Evolutionary conservation across 2,888 invertebrate species (phyloP).

Genomic region (Tillus elongatus): DNA sequence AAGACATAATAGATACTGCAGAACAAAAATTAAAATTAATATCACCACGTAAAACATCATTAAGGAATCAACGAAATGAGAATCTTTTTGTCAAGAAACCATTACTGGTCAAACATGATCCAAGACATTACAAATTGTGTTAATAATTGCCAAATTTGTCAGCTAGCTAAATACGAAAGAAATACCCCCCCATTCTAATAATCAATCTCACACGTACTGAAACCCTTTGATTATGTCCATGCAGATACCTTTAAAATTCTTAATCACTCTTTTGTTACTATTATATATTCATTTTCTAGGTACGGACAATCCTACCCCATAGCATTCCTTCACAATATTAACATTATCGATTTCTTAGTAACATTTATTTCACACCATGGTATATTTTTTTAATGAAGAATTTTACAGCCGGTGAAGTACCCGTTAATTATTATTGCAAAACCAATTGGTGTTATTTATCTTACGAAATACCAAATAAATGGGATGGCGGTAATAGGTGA

Average conservation of each 20-base stretch:
- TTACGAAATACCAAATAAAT: neutral
- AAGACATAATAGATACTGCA: too few relatives aligned
- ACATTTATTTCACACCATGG: too few relatives aligned
- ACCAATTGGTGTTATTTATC: too few relatives aligned
- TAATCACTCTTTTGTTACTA: slow-evolving; percentile 5
- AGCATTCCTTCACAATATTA: slow-evolving; percentile 4
- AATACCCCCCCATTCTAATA: slow-evolving; percentile 3
- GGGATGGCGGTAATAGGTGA: slow-evolving; percentile 12
- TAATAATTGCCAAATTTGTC: slow-evolving; percentile 10
- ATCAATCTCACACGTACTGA: slow-evolving; percentile 1
- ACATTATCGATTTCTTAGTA: slow-evolving; percentile 6
- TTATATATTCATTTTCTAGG: too few relatives aligned
- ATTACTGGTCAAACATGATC: too few relatives aligned
- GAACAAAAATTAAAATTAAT: neutral
- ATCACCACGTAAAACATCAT: slow-evolving; percentile 41
- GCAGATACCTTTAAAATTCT: slow-evolving; percentile 7
- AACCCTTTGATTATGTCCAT: too few relatives aligned
- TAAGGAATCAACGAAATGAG: slow-evolving; percentile 31
- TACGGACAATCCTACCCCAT: slow-evolving; percentile 8
- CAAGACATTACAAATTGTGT: slow-evolving; percentile 5
- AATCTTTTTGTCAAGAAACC: too few relatives aligned
- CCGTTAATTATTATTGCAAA: too few relatives aligned
- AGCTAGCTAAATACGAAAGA: too few relatives aligned
- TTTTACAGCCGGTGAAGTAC: too few relatives aligned
- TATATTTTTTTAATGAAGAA: too few relatives aligned